Conservation (phyloP, 2,113 vertebrate species). For the Gobio gobio region DNA sequence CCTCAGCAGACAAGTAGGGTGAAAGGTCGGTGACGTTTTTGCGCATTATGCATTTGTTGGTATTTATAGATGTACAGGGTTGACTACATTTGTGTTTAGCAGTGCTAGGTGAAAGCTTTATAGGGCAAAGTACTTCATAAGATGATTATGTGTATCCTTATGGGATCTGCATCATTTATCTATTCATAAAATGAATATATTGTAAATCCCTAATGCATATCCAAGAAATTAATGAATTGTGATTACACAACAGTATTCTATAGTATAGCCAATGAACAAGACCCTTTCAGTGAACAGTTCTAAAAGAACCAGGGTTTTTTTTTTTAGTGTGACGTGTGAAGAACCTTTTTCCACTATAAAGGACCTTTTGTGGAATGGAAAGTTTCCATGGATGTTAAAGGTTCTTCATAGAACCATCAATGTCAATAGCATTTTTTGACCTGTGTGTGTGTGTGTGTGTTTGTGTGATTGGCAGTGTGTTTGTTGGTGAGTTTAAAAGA, state of each 20-base stretch:
- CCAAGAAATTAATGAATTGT: not conserved
- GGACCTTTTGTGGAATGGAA: too few species aligned
- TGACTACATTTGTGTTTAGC: not conserved
- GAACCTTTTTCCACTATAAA: too few species aligned
- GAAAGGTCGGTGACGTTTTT: not conserved
- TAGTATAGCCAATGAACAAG: not conserved
- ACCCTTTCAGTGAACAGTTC: too few species aligned
- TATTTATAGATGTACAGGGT: slow-evolving; percentile 5
- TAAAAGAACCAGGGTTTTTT: too few species aligned
- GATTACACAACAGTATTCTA: not conserved
- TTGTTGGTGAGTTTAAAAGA: not conserved
- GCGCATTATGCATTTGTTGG: slow-evolving; percentile 14
- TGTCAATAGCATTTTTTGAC: too few species aligned
- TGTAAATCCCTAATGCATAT: slow-evolving; percentile 34
- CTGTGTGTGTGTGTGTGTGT: slow-evolving; percentile 44
- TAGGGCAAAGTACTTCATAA: not conserved
- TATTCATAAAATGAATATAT: not conserved
- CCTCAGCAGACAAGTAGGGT: not conserved
- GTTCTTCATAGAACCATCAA: too few species aligned
- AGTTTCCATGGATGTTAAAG: too few species aligned
- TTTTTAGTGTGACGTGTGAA: too few species aligned
- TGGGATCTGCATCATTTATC: not conserved
- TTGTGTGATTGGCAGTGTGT: slow-evolving; percentile 31
- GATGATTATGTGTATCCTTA: not conserved
- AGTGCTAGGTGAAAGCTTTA: not conserved